Base-by-base conservation (phyloP, 92 coral and sea anemone genomes). In the Isaurus tuberculatus region DNA sequence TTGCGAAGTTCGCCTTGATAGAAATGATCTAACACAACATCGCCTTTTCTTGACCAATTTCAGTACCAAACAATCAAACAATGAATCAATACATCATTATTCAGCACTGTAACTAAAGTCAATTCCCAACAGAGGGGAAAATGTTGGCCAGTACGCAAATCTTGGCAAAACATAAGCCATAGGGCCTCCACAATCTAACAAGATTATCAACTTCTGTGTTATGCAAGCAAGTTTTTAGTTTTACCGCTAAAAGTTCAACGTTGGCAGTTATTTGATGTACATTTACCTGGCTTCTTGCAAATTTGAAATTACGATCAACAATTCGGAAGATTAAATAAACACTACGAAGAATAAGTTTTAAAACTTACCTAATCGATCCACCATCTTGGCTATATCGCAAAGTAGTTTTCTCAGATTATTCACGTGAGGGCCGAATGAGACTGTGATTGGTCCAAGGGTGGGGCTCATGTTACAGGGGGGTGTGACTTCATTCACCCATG, bases 351-450 rank as follows among this genome's bases (percentile, higher is more conserved):
- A 23, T 28, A 67, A 74, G 31, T 73, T 85, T 83, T 65, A 34
- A 65, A 70, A 85, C 97, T 73, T 87, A 93, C 98, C 98, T 23
- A 93, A 85, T 40, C 93, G 81, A 74, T 93, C 98, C 98, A 93
- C 95, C 98, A 93, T 93, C 80, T 93, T 92, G 91, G 51, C 65
- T 61, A 70, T 36, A n/a, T n/a, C 73, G 79, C 33, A 28, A 28
- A 26, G 63, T 46, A 26, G 6, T 26, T 53, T 25, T 73, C 33
- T 6, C 11, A 9, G 43, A 72, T 73, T 23, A 22, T 57, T 89
- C 92, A 89, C 89, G 84, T 89, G 92, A 11, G 19, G n/a, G 2
- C 28, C 10, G 49, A 34, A 37, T 11, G 40, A 61, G 26, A 75
- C 53, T 36, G 9, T 80, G 86, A 89, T 89, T 89, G 89, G 89